Percentiles rank a stretch among this genome's conserved stretches.
Conservation (phyloP, 2,797 vertebrate species). For the Martes flavigula region DNA sequence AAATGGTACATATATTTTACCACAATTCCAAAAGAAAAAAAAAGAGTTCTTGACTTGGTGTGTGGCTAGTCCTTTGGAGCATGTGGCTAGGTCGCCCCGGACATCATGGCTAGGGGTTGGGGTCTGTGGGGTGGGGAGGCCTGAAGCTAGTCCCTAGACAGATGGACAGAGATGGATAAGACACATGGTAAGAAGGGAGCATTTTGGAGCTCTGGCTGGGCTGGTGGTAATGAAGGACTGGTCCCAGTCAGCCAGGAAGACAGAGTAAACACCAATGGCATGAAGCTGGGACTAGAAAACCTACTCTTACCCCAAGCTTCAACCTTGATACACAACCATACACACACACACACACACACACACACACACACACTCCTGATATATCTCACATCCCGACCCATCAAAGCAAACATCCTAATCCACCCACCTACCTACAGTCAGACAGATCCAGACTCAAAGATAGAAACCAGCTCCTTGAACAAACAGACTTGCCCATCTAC, state of each 20-base stretch:
- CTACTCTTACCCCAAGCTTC: background rate
- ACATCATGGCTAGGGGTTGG: background rate
- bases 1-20: background rate
- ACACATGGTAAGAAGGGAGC: fast-evolving
- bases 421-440: background rate
- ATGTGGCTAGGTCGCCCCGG: background rate
- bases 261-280: background rate
- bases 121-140: fast-evolving
- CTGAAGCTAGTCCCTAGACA: background rate
- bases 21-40: background rate
- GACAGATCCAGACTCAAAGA: background rate
- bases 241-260: fast-evolving
- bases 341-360: background rate
- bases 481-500: background rate
- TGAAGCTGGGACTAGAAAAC: background rate
- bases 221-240: background rate
- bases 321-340: background rate
- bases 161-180: background rate
- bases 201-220: background rate
- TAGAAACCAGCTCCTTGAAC: background rate
- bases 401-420: background rate
- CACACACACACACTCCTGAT: background rate
- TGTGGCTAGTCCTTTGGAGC: background rate
- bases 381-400: background rate
- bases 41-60: background rate